Evolutionary conservation across 2,888 invertebrate species (phyloP).

Genomic region (Antitype chi): DNA sequence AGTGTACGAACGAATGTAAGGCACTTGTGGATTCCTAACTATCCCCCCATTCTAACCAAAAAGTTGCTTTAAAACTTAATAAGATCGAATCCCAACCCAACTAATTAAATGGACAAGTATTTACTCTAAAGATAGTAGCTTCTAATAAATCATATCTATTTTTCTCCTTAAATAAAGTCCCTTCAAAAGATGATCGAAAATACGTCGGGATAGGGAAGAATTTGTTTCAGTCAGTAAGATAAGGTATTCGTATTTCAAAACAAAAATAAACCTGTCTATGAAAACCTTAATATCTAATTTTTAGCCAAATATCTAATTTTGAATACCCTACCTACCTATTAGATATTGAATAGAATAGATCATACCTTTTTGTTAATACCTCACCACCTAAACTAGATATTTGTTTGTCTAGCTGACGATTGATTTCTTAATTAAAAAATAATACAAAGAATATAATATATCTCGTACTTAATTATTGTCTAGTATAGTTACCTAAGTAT

Average conservation of each 20-base stretch:
- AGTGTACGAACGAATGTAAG: conserved; percentile 24
- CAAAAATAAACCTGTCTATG: conserved; percentile 37
- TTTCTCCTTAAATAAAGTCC: not conserved
- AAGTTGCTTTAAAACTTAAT: not conserved
- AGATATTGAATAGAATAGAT: not conserved
- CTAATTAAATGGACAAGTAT: not conserved
- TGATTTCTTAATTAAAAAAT: conserved; percentile 12
- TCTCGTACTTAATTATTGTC: not conserved
- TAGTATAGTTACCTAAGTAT: not conserved
- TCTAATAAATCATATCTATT: not conserved
- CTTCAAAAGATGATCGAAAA: not conserved
- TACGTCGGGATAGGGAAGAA: conserved; percentile 32
- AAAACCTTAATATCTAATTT: conserved; percentile 28
- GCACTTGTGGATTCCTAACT: conserved; percentile 27
- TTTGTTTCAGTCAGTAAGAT: conserved; percentile 51
- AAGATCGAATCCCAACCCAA: not conserved
- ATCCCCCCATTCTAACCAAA: not conserved
- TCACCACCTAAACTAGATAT: conserved; percentile 32
- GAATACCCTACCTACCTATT: conserved; percentile 32
- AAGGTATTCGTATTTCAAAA: conserved; percentile 52
- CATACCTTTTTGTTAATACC: not conserved
- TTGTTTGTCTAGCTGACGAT: conserved; percentile 36
- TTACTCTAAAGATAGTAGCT: not conserved
- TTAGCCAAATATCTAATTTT: conserved; percentile 17
- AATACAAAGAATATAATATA: not conserved